Percentiles rank a stretch among this genome's conserved stretches.
phyloP scores from a whole-genome alignment of 1,140 invertebrate genomes.

The Ericerus pela region DNA sequence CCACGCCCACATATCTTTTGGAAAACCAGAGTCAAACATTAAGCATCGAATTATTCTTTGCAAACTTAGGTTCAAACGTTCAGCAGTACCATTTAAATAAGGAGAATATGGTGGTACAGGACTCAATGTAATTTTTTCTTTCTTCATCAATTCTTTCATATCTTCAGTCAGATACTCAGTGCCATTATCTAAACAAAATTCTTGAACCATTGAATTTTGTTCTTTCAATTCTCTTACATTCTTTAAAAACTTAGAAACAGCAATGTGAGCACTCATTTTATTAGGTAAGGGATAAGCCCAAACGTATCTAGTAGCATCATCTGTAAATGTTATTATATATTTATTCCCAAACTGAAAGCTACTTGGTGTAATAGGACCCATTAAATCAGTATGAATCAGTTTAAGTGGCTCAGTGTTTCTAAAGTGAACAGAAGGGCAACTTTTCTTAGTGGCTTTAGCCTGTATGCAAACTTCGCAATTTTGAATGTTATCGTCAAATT shows the following conservation, averaged over 20 bases:
- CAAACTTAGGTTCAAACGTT: neutral
- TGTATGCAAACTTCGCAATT: neutral
- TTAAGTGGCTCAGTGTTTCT: too few species aligned
- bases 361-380: too few species aligned
- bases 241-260: neutral
- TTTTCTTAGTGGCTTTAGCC: neutral
- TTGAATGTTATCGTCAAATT: neutral
- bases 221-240: neutral
- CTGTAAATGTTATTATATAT: too few species aligned
- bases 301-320: too few species aligned
- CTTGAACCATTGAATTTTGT: neutral
- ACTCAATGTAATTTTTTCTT: neutral
- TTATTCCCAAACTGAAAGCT: too few species aligned
- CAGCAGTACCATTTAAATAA: neutral
- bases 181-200: conserved; percentile 2
- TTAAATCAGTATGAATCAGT: too few species aligned
- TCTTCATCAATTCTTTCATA: neutral
- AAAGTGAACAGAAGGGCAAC: neutral
- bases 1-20: conserved; percentile 14
- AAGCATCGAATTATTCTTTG: neutral
- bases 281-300: too few species aligned
- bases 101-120: neutral
- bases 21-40: conserved; percentile 11
- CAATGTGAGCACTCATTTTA: too few species aligned
- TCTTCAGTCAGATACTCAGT: neutral